Evolutionary conservation across 2,797 vertebrate genomes (phyloP), one percentile per base, ranked within the genome.

Genomic region (Agapornis canus): DNA sequence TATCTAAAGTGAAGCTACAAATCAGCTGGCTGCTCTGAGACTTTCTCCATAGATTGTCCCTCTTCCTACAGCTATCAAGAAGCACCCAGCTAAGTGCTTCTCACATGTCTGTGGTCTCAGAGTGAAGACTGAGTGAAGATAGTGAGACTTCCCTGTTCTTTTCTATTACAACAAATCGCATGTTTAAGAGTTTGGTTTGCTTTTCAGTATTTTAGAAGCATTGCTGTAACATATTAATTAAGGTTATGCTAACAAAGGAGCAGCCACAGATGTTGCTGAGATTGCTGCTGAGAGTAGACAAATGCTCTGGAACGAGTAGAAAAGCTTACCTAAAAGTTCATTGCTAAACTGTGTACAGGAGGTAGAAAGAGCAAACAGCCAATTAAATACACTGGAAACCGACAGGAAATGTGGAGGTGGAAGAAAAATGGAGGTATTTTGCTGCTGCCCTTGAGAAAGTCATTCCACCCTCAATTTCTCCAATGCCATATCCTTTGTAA

Each of bases 401-500:
- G 42, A 82, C 89, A 69, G 83, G 90, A 94, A 96, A 89, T 76
- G 88, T 78, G 95, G 86, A 65, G 93, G 92, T 80, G 95, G 86
- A 93, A 95, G 27, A 71, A 93, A 96, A 96, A 68, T 73, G 0
- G 80, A 94, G 79, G 29, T 71, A 84, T 75, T 94, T 95, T 94
- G 92, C 82, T 69, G 52, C 39, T 95, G 70, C 87, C 87, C 85
- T 84, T 91, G 47, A 91, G 77, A 94, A 90, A 93, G 54, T 83
- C 86, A 94, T 94, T 96, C 91, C 65, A 94, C 76, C 61, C 70
- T 32, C 45, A 81, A 81, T 94, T 95, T 95, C 86, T 93, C 90
- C 79, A 82, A 85, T 81, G 81, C 83, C 85, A 89, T 93, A 88
- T 94, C 90, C 92, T 95, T 91, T 82, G 91, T 82, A 84, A 65